Evolutionary conservation across 2,888 invertebrate species (phyloP), one percentile per base, ranked within the genome.

Genomic region (Drosophila anomalata): DNA sequence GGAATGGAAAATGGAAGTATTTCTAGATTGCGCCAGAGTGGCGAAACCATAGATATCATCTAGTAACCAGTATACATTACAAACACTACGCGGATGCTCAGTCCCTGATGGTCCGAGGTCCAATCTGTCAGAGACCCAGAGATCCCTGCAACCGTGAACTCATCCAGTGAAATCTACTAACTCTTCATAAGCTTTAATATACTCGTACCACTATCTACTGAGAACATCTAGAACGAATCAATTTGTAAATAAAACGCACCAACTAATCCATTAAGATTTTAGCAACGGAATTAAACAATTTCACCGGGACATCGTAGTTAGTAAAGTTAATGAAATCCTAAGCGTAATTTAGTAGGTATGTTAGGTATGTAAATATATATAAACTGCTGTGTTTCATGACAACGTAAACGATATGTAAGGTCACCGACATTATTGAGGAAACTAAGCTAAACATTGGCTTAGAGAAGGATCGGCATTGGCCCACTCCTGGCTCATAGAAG

Each of bases 351-450:
- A 69, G 51, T 80, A 72, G 73, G 62, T 67, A 73, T 44, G 51
- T 48, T 66, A 71, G 71, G 56, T 69, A 69, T 88, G 78, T 86
- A 86, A 79, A 87, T 82, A 86, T 17, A 63, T 48, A 68, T 67
- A 71, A 87, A 72, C 87, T 87, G 84, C 84, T 87, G 86, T 88
- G 87, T 87, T 87, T 87, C 89, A 85, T 87, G 89, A 87, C 87
- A 87, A 87, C 87, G 87, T 87, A 87, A 87, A 79, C 51, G 70
- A 63, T 72, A 63, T 66, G 62, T 75, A 73, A 73, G 29, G 48
- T 61, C 48, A 51, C 44, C 29, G 48, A 59, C 57, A 70, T 70
- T 78, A 9, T 29, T 50, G 51, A 22, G 24, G 47, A 53, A 61
- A 55, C 44, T 31, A 63, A 69, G 70, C 77, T 62, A 56, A 72